These are phyloP conservation scores for Ips typographus DNA, from an alignment of 1,140 invertebrate genomes.

Conservation along the genomic window DNA sequence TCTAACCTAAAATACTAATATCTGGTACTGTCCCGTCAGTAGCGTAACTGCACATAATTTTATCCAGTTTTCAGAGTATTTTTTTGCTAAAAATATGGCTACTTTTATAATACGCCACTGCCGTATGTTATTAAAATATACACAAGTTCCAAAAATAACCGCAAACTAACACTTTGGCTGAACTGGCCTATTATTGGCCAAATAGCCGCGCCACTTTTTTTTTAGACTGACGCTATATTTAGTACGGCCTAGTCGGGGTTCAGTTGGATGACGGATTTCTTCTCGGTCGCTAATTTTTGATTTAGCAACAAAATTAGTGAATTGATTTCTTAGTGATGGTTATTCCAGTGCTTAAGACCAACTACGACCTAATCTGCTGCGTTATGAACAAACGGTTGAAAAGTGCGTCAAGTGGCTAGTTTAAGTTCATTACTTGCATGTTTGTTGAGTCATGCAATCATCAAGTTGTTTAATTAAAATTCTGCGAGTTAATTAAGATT, in stretches of 20 bases:
- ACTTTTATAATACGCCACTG: background rate
- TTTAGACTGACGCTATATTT: conserved; percentile 24
- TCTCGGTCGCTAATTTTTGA: conserved; percentile 11
- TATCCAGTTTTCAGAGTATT: no score
- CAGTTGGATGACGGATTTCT: conserved; percentile 26
- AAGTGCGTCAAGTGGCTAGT: conserved; percentile 35
- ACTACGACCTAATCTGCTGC: conserved; percentile 38
- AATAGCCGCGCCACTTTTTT: conserved; percentile 23
- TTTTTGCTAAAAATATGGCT: no score
- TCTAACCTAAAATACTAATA: no score
- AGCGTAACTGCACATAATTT: no score
- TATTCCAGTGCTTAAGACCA: background rate
- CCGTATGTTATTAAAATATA: background rate
- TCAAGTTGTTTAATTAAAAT: background rate
- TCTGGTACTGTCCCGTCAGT: no score
- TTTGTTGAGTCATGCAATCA: background rate
- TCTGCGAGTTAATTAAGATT: background rate
- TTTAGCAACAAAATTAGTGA: background rate
- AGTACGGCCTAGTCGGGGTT: conserved; percentile 20
- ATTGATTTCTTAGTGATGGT: conserved; percentile 9
- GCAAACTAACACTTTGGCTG: conserved; percentile 12
- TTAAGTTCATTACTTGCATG: background rate
- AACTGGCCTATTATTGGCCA: conserved; percentile 13
- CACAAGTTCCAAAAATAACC: conserved; percentile 27
- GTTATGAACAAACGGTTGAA: conserved; percentile 35